Conservation (phyloP, 1,140 invertebrate species). For the Drosophila grimshawi region DNA sequence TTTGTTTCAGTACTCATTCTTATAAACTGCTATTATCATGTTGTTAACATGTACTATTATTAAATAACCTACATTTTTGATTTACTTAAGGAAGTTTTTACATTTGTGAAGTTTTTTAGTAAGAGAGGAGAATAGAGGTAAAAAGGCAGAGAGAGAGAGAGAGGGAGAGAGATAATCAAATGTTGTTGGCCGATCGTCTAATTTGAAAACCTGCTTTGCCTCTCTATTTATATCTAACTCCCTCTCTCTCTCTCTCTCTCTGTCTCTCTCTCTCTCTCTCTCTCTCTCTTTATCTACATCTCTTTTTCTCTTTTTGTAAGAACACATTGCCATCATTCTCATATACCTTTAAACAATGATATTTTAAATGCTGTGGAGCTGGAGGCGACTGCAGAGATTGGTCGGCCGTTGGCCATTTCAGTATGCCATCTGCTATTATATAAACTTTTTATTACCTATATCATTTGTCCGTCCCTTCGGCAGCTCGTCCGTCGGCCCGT, state of each 20-base stretch:
- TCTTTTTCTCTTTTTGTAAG: neutral
- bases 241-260: neutral
- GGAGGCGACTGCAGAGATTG: conserved; percentile 7
- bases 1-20: too few species aligned
- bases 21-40: too few species aligned
- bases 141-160: too few species aligned
- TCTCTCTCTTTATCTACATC: neutral
- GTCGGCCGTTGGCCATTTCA: conserved; percentile 9
- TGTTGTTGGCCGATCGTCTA: conserved; percentile 1
- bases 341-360: conserved; percentile 15
- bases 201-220: neutral
- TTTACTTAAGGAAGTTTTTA: too few species aligned
- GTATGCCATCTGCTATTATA: conserved; percentile 53
- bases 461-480: conserved; percentile 30
- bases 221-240: neutral
- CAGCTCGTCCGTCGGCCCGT: too few species aligned
- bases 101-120: too few species aligned
- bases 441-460: conserved; percentile 76
- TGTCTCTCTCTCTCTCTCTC: neutral
- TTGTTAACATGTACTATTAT: too few species aligned
- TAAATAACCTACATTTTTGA: too few species aligned
- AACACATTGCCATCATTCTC: too few species aligned
- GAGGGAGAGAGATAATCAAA: neutral
- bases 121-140: too few species aligned
- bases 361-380: neutral